phyloP scores from a whole-genome alignment of 2,888 invertebrate species.

The Sarcophaga rosellei region DNA sequence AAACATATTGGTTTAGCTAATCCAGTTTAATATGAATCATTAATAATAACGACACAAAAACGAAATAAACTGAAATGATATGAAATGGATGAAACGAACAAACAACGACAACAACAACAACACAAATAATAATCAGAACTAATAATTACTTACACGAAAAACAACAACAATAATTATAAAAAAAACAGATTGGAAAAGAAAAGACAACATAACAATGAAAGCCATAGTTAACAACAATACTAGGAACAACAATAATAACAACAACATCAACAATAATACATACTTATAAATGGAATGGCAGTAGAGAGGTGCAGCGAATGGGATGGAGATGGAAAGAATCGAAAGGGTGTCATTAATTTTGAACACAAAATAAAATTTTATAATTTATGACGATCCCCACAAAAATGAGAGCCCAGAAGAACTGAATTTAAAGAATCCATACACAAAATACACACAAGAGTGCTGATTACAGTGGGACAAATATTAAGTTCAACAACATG shows the following conservation, averaged over 20 bases:
- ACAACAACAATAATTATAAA: constrained; percentile 49
- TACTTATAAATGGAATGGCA: constrained; percentile 45
- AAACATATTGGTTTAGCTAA: constrained; percentile 62
- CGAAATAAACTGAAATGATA: constrained; percentile 19
- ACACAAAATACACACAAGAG: constrained; percentile 15
- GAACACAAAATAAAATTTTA: constrained; percentile 78
- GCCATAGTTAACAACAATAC: constrained; percentile 45
- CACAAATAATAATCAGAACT: constrained; percentile 41
- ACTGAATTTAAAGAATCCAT: constrained; percentile 2
- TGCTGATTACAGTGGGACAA: constrained; percentile 5
- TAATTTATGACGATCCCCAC: constrained; percentile 77
- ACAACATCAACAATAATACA: constrained; percentile 57
- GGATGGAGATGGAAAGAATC: constrained; percentile 37
- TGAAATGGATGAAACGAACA: constrained; percentile 24
- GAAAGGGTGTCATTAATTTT: constrained; percentile 77
- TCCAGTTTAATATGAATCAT: constrained; percentile 74
- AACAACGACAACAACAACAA: constrained; percentile 19
- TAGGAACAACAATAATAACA: constrained; percentile 34
- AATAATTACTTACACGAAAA: constrained; percentile 64
- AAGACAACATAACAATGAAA: not conserved
- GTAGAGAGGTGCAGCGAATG: constrained; percentile 3
- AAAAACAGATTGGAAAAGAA: too few relatives aligned
- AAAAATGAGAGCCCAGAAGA: constrained; percentile 62
- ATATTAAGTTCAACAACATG: not conserved
- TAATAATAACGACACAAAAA: constrained; percentile 74